These are phyloP conservation scores for Nycticryphes semicollaris DNA, from an alignment of 2,113 vertebrate species.

Conservation along the genomic window DNA sequence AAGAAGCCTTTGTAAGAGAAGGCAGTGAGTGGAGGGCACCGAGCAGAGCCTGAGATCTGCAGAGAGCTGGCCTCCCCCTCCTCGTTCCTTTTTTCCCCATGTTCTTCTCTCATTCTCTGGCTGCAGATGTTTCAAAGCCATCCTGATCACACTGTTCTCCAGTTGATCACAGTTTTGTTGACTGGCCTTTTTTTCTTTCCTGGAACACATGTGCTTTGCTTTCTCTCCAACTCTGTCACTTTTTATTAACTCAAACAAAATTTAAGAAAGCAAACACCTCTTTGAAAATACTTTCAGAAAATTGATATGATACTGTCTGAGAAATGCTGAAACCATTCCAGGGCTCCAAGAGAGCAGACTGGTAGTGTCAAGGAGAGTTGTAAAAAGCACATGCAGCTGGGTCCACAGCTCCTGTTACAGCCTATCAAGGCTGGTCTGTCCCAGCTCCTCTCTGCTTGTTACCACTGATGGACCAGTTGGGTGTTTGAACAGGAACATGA, in stretches of 20 bases:
- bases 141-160: not conserved
- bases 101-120: not conserved
- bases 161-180: constrained; percentile 28
- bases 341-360: not conserved
- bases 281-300: constrained; percentile 45
- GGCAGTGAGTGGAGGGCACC: not conserved
- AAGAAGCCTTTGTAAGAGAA: not conserved
- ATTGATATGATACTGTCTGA: constrained; percentile 47
- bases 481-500: not conserved
- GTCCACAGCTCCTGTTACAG: constrained; percentile 37
- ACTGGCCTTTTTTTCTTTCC: not conserved
- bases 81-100: fast-evolving
- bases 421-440: not conserved
- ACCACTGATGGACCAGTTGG: not conserved
- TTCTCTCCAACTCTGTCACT: constrained; percentile 42
- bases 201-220: constrained; percentile 18
- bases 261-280: not conserved
- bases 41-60: not conserved
- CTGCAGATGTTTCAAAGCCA: not conserved
- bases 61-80: not conserved
- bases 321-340: constrained; percentile 44
- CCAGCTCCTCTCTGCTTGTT: not conserved
- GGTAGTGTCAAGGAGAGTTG: constrained; percentile 4
- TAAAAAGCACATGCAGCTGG: constrained; percentile 31
- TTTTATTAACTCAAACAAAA: constrained; percentile 39